phyloP scores from a whole-genome alignment of 53 echinoderm and acorn worm species.

The Paelopatides confundens region DNA sequence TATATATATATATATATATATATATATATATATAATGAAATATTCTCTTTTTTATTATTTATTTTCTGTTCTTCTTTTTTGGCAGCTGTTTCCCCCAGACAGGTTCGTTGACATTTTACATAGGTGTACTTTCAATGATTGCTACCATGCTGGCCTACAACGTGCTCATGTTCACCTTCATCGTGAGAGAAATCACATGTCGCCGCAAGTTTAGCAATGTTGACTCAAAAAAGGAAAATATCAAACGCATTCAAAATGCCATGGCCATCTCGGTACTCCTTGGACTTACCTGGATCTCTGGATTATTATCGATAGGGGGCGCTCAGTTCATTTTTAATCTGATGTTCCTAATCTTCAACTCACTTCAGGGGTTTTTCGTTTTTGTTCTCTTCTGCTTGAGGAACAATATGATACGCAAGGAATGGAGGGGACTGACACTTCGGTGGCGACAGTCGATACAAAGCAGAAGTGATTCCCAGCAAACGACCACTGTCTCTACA shows the following conservation, averaged over 20 bases:
- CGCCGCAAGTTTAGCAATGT: not conserved
- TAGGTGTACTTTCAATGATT: constrained; percentile 50
- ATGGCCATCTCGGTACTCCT: constrained; percentile 70
- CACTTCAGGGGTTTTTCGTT: no score
- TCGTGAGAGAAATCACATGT: constrained; percentile 36
- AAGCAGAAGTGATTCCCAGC: no score
- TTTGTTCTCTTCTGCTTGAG: constrained; percentile 77
- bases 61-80: no score
- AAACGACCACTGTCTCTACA: no score
- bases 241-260: constrained; percentile 61
- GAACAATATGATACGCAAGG: constrained; percentile 64
- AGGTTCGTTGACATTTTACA: constrained; percentile 13
- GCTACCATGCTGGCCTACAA: no score
- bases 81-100: constrained; percentile 19
- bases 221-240: not conserved
- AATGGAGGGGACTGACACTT: no score
- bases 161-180: constrained; percentile 47
- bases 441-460: no score
- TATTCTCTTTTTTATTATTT: no score
- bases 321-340: no score
- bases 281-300: constrained; percentile 87
- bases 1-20: no score
- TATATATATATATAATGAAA: no score
- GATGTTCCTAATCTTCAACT: constrained; percentile 82
- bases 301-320: no score